Base-by-base conservation (phyloP, 1,140 invertebrate species). In the Brachystomella parvula region DNA sequence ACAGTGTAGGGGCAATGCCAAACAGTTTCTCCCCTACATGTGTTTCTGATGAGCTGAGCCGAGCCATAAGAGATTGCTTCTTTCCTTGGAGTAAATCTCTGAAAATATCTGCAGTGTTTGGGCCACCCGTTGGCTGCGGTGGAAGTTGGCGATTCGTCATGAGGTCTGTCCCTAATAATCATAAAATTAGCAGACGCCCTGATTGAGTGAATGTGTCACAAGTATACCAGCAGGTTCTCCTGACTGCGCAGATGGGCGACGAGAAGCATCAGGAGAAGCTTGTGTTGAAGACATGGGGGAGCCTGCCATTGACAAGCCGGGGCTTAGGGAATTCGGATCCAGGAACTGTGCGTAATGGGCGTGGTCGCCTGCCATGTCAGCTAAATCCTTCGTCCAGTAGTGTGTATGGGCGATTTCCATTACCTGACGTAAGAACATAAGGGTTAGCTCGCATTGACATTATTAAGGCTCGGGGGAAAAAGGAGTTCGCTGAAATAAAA, bases 361-460 rank as follows among this genome's bases (percentile, higher is more conserved):
- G 29, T 82, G 79, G 30, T 75, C 77, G 56, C 71, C 82, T 33
- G 57, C 71, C 44, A 75, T 69, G 49, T 90, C 85, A 17, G 80
- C 80, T 1, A 89, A 76, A 75, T 96, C 94, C 76, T 92, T 90
- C 59, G 88, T 89, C 94, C 94, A 98, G 77, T 92, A 99, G 79
- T 99, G 96, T 0, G 96, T 99, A 78, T 99, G 95, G 1, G 94
- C 92, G 47, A 73, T 73, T 62, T 73, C 72, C 67, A 73, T 33
- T 0, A 73, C 69, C 71, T 73, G 47, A 1, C 28, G 47, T 19
- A 57, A 47, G 19, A 24, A 57, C 29, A 62, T n/a, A n/a, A n/a
- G n/a, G n/a, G n/a, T n/a, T n/a, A n/a, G n/a, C n/a, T n/a, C n/a
- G n/a, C n/a, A n/a, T n/a, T n/a, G n/a, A n/a, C n/a, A n/a, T n/a